Percentiles rank a stretch among this genome's conserved stretches.
Conservation (phyloP, 2,113 vertebrate species). For the Ptychochromis oligacanthus region DNA sequence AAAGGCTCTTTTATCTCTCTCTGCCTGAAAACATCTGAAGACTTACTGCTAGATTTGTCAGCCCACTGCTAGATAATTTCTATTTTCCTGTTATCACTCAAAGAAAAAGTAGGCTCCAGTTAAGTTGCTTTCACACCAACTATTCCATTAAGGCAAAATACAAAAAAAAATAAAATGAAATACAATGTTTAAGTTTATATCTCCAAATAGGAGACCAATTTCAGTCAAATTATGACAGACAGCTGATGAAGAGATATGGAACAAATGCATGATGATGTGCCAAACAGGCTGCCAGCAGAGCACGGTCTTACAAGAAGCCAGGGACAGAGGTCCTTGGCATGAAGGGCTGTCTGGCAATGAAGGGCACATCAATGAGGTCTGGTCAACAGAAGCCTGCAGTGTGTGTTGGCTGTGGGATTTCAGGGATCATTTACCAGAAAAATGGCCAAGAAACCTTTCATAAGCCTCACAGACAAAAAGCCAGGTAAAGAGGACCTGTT, state of each 20-base stretch:
- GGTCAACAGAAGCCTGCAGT: constrained; percentile 24
- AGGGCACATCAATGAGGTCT: constrained; percentile 26
- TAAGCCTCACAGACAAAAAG: constrained; percentile 59
- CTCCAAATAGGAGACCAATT: not conserved
- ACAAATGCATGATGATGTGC: constrained; percentile 29
- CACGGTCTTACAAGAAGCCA: constrained; percentile 9
- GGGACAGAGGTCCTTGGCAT: constrained; percentile 44
- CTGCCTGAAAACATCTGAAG: not conserved
- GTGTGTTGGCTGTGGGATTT: constrained; percentile 56
- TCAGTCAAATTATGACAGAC: not conserved
- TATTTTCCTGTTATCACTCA: not conserved
- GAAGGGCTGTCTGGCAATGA: constrained; percentile 9
- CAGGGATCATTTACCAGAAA: constrained; percentile 64
- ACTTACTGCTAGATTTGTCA: not conserved
- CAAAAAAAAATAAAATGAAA: not conserved
- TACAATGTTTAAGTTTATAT: not conserved
- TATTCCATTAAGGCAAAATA: not conserved
- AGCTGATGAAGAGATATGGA: constrained; percentile 58
- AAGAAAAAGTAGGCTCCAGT: not conserved
- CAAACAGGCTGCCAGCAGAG: constrained; percentile 46
- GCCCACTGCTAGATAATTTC: not conserved
- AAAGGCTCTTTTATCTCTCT: too few relatives aligned
- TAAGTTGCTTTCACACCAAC: not conserved
- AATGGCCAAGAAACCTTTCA: constrained; percentile 59
- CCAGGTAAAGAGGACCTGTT: constrained; percentile 4